These are phyloP conservation scores for Chrysemys picta DNA, from an alignment of 2,113 vertebrate genomes.

Conservation along the genomic window DNA sequence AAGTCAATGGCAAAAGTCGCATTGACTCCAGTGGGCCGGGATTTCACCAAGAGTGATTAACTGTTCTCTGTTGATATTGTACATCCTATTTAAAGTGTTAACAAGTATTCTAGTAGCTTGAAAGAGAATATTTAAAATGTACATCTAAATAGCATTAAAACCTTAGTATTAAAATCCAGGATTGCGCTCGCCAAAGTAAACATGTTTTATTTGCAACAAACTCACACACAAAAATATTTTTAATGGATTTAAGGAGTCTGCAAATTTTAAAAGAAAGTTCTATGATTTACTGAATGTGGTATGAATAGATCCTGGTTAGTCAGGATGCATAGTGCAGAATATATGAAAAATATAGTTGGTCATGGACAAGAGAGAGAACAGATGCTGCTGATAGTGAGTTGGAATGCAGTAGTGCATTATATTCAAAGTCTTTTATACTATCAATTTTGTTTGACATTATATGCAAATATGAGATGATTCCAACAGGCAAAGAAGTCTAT, in stretches of 20 bases:
- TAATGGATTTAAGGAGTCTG: not conserved
- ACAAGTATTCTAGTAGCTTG: not conserved
- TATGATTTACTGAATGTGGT: not conserved
- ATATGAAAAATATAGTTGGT: not conserved
- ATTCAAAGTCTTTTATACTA: not conserved
- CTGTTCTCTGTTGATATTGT: not conserved
- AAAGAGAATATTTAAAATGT: not conserved
- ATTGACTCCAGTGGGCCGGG: not conserved
- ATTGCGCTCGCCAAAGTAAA: not conserved
- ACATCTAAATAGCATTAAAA: not conserved
- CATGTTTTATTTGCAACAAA: not conserved
- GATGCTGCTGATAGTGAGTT: not conserved
- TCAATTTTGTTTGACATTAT: conserved; percentile 12
- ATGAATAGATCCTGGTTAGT: not conserved
- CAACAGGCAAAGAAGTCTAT: not conserved
- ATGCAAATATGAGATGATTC: conserved; percentile 20
- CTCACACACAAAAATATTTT: not conserved
- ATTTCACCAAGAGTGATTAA: not conserved
- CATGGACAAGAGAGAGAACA: not conserved
- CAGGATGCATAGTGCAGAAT: not conserved
- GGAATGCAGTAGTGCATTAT: not conserved
- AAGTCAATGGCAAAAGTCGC: conserved; percentile 13
- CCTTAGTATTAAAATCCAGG: not conserved
- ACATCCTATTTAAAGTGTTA: not conserved
- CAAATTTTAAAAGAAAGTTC: conserved; percentile 14